These are phyloP conservation scores for Atethmia centrago DNA, from an alignment of 2,888 invertebrate genomes.

Conservation along the genomic window DNA sequence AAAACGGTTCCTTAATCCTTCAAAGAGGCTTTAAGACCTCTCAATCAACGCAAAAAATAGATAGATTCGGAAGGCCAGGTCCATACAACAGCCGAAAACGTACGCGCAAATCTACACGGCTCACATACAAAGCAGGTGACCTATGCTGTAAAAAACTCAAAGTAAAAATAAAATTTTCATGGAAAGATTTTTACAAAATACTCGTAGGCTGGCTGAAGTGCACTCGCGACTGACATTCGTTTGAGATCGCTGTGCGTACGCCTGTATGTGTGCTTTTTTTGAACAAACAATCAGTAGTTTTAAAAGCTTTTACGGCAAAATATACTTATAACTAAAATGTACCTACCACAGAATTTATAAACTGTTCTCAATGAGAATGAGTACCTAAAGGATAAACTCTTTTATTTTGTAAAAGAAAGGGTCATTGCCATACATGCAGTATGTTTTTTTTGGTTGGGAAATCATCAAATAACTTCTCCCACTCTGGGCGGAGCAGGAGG, in stretches of 20 bases:
- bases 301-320: slow-evolving; percentile 19
- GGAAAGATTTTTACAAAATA: background rate
- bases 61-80: background rate
- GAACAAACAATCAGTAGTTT: slow-evolving; percentile 1
- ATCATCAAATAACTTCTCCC: too few species aligned
- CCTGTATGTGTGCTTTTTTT: background rate
- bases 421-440: background rate
- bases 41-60: slow-evolving; percentile 5
- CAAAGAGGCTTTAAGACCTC: slow-evolving; percentile 28
- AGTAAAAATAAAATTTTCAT: background rate
- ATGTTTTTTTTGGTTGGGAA: too few species aligned
- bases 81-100: background rate
- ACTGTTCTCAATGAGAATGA: background rate
- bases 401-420: background rate
- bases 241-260: background rate
- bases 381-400: background rate
- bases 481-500: too few species aligned
- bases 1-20: slow-evolving; percentile 37
- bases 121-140: background rate
- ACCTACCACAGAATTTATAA: background rate
- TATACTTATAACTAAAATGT: background rate
- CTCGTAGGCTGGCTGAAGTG: too few species aligned
- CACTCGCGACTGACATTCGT: too few species aligned
- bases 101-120: background rate
- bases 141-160: background rate